Evolutionary conservation across 2,113 vertebrate species (phyloP), one percentile per base, ranked within the genome.

Genomic region (Atrichornis clamosus): DNA sequence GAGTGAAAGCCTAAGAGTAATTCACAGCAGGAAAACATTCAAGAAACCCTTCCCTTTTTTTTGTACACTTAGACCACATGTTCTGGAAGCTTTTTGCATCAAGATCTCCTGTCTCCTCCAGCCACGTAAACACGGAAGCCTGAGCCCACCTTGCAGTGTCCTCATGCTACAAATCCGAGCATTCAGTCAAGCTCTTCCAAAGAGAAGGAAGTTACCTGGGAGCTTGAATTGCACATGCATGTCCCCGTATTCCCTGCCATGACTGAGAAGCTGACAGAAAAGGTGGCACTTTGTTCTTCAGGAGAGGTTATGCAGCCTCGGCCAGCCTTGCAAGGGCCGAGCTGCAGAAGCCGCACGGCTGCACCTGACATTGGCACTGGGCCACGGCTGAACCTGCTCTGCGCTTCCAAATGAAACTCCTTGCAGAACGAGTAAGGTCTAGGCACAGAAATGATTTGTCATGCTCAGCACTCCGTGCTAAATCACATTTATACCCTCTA

Each of bases 401-500:
- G 18, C 9, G 16, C 42, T 73, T 72, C 75, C 22, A 75, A 74
- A 49, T 5, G 22, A 73, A 87, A 79, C 44, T 60, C 68, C 33
- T 15, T 58, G 15, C 90, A 72, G n/a, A 90, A 13, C 60, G 42
- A 72, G 52, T 1, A 23, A 92, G 56, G 41, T 41, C 64, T 21
- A 39, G 64, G 83, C 89, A 92, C 90, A 87, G 53, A 92, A 94
- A 73, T 21, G n/a, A 90, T 95, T 90, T 69, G 86, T 92, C 79
- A 92, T 28, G 94, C 88, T 93, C 95, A 84, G 80, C 88, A 72
- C 85, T 92, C 87, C n/a, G 9, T 75, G 83, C 72, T 90, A 92
- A 94, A 96, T 93, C 90, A 74, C 90, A 90, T 93, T 84, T 81
- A 91, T 62, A 92, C 30, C 67, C 83, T 93, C 85, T 94, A 75